These are phyloP conservation scores for Muscicapa adusta DNA, from an alignment of 2,113 vertebrate genomes.

Conservation along the genomic window DNA sequence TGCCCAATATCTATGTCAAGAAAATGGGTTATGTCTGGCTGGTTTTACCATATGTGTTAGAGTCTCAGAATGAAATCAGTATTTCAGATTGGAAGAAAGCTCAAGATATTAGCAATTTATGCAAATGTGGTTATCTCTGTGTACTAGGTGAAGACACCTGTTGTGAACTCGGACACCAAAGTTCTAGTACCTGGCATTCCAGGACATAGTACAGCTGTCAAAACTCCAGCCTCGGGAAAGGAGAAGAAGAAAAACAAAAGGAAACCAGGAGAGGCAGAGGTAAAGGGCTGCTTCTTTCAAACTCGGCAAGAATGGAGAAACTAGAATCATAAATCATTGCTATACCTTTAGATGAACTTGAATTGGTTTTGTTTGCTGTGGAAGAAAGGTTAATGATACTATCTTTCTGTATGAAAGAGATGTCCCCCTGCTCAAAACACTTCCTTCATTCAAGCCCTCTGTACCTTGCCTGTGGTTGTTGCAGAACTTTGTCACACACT, in stretches of 20 bases:
- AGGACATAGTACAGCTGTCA: conserved; percentile 84
- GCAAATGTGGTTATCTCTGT: not conserved
- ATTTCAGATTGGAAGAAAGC: not conserved
- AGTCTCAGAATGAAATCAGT: not conserved
- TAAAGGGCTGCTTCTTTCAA: conserved; percentile 35
- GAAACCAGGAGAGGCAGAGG: conserved; percentile 85
- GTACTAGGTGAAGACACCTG: conserved; percentile 87
- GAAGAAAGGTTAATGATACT: not conserved
- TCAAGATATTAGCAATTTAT: not conserved
- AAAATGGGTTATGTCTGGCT: not conserved
- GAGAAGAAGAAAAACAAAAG: conserved; percentile 80
- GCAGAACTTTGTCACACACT: not conserved
- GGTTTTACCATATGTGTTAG: not conserved
- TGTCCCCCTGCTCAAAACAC: not conserved
- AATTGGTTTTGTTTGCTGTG: not conserved
- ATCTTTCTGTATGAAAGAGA: not conserved
- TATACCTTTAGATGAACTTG: not conserved
- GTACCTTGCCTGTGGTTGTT: not conserved
- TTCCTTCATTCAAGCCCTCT: not conserved
- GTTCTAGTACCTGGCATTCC: conserved; percentile 92
- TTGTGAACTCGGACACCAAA: conserved; percentile 82
- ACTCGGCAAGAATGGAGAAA: not conserved
- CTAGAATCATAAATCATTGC: fast-evolving
- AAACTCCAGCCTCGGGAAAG: conserved; percentile 55
- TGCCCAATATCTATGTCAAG: not conserved